Percentiles rank a stretch among this genome's conserved stretches.
These are phyloP conservation scores for Brachionus koreanus DNA, from an alignment of 1,140 invertebrate species.

Conservation along the genomic window DNA sequence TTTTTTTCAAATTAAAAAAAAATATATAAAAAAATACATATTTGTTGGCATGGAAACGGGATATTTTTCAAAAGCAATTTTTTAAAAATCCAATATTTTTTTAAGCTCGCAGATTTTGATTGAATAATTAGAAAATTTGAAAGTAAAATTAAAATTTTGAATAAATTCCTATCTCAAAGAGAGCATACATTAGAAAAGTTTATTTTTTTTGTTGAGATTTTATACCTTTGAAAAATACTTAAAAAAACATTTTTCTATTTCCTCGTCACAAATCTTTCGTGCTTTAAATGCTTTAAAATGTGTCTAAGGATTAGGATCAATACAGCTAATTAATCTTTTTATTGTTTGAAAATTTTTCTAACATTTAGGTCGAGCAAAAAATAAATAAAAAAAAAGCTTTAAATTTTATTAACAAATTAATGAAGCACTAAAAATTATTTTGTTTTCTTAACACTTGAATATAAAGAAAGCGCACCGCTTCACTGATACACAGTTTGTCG, in stretches of 20 bases:
- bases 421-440: slow-evolving; percentile 33
- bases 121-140: slow-evolving; percentile 4
- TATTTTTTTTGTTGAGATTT: not conserved
- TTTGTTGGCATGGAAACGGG: slow-evolving; percentile 3
- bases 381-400: not conserved
- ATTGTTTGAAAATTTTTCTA: not conserved
- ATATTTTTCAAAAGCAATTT: not conserved
- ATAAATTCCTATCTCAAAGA: not conserved
- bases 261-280: not conserved
- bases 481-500: not conserved
- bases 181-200: not conserved
- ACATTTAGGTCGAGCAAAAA: not conserved
- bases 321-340: not conserved
- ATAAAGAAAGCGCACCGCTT: not conserved
- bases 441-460: slow-evolving; percentile 9
- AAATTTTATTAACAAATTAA: slow-evolving; percentile 17
- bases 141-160: not conserved
- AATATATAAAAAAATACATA: not conserved
- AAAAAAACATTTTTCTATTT: not conserved
- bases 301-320: slow-evolving; percentile 6
- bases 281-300: not conserved
- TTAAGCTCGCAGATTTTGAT: not conserved
- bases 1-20: not conserved
- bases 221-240: not conserved
- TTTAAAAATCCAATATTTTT: not conserved